These are phyloP conservation scores for Rhagophthalmus giganteus DNA, from an alignment of 2,888 invertebrate species.

Conservation along the genomic window DNA sequence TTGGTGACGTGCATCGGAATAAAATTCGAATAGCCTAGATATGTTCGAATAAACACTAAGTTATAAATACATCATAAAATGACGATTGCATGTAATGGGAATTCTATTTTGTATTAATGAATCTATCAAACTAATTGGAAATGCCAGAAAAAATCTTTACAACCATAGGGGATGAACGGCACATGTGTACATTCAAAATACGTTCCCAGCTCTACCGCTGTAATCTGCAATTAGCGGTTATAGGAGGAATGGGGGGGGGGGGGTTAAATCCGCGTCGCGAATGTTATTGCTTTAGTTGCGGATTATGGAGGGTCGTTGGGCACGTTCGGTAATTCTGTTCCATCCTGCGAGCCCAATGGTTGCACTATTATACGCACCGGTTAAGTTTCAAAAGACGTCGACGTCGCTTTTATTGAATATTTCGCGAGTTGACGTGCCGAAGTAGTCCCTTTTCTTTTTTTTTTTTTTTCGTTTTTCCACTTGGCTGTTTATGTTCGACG, in stretches of 20 bases:
- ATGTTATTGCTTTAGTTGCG: constrained; percentile 39
- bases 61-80: too few species aligned
- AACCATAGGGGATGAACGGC: constrained; percentile 30
- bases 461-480: too few species aligned
- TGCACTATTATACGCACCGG: constrained; percentile 26
- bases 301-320: constrained; percentile 34
- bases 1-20: too few species aligned
- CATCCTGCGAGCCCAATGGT: constrained; percentile 21
- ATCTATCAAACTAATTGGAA: constrained; percentile 27
- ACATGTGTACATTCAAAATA: constrained; percentile 40
- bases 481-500: too few species aligned
- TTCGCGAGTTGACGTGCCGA: constrained; percentile 2
- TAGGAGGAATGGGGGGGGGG: constrained; percentile 22
- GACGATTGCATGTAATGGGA: constrained; percentile 1
- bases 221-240: constrained; percentile 40
- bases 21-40: too few species aligned
- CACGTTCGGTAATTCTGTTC: constrained; percentile 22
- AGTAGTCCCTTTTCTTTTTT: neutral
- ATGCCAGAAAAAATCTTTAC: constrained; percentile 30
- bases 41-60: too few species aligned
- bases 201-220: constrained; percentile 35
- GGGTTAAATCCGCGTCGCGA: constrained; percentile 35
- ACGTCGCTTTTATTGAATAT: constrained; percentile 14
- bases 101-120: constrained; percentile 20
- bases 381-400: constrained; percentile 25